phyloP scores from a whole-genome alignment of 2,797 vertebrate genomes.

The Hydrophis major region DNA sequence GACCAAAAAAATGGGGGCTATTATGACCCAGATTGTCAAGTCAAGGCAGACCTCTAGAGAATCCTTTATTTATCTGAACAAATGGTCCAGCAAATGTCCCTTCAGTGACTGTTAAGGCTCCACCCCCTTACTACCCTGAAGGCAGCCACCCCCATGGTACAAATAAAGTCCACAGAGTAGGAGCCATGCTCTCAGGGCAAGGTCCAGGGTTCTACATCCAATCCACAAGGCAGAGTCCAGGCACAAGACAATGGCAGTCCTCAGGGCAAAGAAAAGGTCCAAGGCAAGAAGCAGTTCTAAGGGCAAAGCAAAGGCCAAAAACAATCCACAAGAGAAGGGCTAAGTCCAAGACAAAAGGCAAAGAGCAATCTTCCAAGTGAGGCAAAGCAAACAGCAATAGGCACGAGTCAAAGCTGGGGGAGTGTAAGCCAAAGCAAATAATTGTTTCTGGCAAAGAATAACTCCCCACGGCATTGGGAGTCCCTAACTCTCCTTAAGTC shows the following conservation, averaged over 20 bases:
- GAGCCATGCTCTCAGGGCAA: neutral
- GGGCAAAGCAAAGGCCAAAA: no score
- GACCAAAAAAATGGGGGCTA: neutral
- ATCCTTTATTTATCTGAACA: neutral
- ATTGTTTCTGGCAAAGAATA: no score
- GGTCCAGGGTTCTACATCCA: neutral
- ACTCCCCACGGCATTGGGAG: neutral
- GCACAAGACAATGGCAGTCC: neutral
- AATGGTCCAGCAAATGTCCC: neutral
- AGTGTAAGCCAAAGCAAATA: no score
- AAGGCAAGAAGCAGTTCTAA: neutral
- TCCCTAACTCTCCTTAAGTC: neutral
- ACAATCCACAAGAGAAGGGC: no score
- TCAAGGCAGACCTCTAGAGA: neutral
- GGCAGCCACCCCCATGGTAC: neutral
- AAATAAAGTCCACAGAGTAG: neutral
- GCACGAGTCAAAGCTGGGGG: neutral
- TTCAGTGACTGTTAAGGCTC: neutral
- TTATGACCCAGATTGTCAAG: neutral
- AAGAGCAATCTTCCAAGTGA: neutral
- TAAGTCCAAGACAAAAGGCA: neutral
- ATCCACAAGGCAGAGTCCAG: neutral
- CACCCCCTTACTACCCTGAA: neutral
- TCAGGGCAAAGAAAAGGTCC: neutral
- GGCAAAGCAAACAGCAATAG: neutral